Conservation (phyloP, 2,113 vertebrate genomes). For the Lynx canadensis region DNA sequence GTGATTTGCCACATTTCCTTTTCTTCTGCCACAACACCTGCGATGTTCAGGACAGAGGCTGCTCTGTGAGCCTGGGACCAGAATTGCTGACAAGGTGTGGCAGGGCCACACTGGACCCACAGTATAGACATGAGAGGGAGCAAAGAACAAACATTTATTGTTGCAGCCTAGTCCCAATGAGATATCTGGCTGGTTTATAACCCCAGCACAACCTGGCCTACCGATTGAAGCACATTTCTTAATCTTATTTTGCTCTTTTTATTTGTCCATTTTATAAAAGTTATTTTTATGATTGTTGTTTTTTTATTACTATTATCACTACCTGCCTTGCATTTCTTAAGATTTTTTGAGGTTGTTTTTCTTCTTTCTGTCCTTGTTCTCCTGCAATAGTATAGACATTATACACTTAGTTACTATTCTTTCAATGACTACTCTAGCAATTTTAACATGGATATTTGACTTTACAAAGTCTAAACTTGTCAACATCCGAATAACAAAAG, state of each 20-base stretch:
- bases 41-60: background rate
- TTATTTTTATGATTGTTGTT: background rate
- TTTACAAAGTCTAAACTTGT: background rate
- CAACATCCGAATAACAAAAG: background rate
- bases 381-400: background rate
- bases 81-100: background rate
- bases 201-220: background rate
- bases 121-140: background rate
- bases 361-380: background rate
- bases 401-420: background rate
- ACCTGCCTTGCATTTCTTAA: background rate
- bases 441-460: background rate
- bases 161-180: background rate
- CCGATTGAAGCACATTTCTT: background rate
- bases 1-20: background rate
- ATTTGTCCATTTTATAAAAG: background rate
- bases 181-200: background rate
- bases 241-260: background rate
- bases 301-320: background rate
- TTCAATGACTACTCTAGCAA: background rate
- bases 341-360: background rate
- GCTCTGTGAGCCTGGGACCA: background rate
- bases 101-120: background rate
- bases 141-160: background rate
- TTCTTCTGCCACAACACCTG: background rate